Evolutionary conservation across 2,888 invertebrate genomes (phyloP).

Genomic region (Aphrophora alni): DNA sequence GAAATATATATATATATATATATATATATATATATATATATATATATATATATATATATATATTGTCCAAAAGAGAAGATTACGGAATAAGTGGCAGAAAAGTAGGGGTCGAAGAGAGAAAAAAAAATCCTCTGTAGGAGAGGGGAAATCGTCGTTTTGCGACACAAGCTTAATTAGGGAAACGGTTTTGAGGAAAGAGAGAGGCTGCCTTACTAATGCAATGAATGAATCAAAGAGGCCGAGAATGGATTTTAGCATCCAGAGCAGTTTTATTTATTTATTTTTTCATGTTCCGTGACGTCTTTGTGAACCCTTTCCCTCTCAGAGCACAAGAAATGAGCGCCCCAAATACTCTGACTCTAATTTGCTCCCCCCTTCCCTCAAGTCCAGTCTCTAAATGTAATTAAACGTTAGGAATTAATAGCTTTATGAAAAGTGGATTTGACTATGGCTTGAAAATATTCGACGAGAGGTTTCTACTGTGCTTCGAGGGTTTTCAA

Average conservation of each 20-base stretch:
- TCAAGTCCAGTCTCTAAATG: slow-evolving; percentile 21
- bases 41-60: no score
- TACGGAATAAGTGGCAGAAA: neutral
- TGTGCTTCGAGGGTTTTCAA: neutral
- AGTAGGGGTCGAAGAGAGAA: slow-evolving; percentile 6
- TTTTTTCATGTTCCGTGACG: slow-evolving; percentile 22
- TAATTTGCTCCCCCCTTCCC: slow-evolving; percentile 22
- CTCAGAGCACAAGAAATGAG: neutral
- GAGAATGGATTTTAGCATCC: slow-evolving; percentile 7
- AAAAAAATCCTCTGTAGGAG: neutral
- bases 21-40: no score
- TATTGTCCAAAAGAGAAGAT: neutral
- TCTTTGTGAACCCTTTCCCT: slow-evolving; percentile 22
- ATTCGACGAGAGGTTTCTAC: neutral
- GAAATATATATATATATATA: no score
- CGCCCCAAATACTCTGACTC: neutral
- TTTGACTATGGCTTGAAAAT: neutral
- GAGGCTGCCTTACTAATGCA: slow-evolving; percentile 16
- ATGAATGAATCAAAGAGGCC: slow-evolving; percentile 23
- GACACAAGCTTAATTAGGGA: slow-evolving; percentile 30
- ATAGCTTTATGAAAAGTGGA: slow-evolving; percentile 34
- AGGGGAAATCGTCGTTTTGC: slow-evolving; percentile 32
- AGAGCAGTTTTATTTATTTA: slow-evolving; percentile 36
- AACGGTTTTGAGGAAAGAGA: slow-evolving; percentile 4
- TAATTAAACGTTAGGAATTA: slow-evolving; percentile 38